A percentile compares a stretch with the other conserved stretches of the same genome.
Conservation (phyloP, 92 coral and sea anemone species). For the Porites evermanni region DNA sequence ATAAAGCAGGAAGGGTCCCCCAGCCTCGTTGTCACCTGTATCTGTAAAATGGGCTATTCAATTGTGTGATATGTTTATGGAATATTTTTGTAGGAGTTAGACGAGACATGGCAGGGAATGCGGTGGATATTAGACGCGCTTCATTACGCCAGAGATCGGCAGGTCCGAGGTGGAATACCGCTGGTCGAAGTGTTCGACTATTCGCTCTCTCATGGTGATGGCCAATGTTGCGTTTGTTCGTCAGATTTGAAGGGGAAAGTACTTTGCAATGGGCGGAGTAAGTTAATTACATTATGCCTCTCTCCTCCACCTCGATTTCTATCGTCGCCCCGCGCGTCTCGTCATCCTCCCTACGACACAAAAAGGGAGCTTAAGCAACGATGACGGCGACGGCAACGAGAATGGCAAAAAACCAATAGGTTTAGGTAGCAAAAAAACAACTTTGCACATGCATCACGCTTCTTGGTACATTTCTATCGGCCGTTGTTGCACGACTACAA, state of each 20-base stretch:
- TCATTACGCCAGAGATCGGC: slow-evolving; percentile 98
- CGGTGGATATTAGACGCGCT: slow-evolving; percentile 98
- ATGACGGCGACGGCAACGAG: too few relatives aligned
- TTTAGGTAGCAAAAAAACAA: too few relatives aligned
- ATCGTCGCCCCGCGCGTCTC: too few relatives aligned
- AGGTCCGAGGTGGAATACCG: slow-evolving; percentile 98
- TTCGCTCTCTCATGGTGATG: slow-evolving; percentile 50
- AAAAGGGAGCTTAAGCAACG: too few relatives aligned
- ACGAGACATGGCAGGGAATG: slow-evolving; percentile 99
- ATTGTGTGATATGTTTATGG: background rate
- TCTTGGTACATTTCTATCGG: too few relatives aligned
- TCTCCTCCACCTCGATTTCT: too few relatives aligned
- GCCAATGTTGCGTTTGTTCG: slow-evolving; percentile 47
- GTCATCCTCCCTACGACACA: too few relatives aligned
- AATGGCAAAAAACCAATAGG: too few relatives aligned
- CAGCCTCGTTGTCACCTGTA: too few relatives aligned
- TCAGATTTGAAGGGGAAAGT: slow-evolving; percentile 48
- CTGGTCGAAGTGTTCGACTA: slow-evolving; percentile 92
- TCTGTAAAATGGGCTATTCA: background rate
- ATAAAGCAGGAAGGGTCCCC: too few relatives aligned
- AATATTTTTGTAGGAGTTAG: slow-evolving; percentile 76
- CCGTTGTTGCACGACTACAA: too few relatives aligned
- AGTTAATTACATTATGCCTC: background rate
- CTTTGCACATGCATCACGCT: too few relatives aligned
- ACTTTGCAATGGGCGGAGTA: slow-evolving; percentile 45